These are phyloP conservation scores for Phoxinus phoxinus DNA, from an alignment of 2,113 vertebrate species.

Conservation along the genomic window DNA sequence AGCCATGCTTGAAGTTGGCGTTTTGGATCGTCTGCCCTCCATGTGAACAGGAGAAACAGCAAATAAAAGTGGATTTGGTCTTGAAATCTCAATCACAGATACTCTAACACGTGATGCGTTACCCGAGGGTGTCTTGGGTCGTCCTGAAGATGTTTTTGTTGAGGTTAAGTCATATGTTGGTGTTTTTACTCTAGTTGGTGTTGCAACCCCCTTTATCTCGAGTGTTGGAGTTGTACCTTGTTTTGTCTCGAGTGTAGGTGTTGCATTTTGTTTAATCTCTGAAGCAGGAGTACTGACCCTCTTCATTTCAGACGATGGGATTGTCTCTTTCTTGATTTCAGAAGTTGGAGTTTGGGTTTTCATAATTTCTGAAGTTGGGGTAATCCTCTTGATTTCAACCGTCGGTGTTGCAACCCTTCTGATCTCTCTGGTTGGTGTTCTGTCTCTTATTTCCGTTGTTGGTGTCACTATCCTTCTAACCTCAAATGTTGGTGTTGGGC, in stretches of 20 bases:
- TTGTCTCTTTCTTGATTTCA: slow-evolving; percentile 53
- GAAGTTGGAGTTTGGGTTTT: slow-evolving; percentile 28
- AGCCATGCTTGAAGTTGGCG: slow-evolving; percentile 56
- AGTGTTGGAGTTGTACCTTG: slow-evolving; percentile 54
- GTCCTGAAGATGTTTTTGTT: slow-evolving; percentile 60
- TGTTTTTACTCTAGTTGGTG: slow-evolving; percentile 53
- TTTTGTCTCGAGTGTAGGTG: slow-evolving; percentile 41
- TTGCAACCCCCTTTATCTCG: slow-evolving; percentile 57
- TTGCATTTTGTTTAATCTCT: slow-evolving; percentile 43
- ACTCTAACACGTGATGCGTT: slow-evolving; percentile 61
- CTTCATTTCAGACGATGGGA: slow-evolving; percentile 55
- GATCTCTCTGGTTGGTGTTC: slow-evolving; percentile 50
- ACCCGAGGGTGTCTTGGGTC: slow-evolving; percentile 71
- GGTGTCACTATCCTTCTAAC: slow-evolving; percentile 38
- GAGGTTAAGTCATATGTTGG: slow-evolving; percentile 63
- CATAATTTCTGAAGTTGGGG: slow-evolving; percentile 51
- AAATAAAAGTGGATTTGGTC: slow-evolving; percentile 76
- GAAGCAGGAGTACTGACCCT: slow-evolving; percentile 43
- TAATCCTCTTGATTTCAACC: slow-evolving; percentile 44
- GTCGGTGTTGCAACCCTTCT: slow-evolving; percentile 41
- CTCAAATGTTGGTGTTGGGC: slow-evolving; percentile 43
- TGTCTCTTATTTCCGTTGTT: slow-evolving; percentile 45
- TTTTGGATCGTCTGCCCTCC: slow-evolving; percentile 67
- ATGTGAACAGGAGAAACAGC: slow-evolving; percentile 71
- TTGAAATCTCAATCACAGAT: slow-evolving; percentile 75